Evolutionary conservation across 1,140 invertebrate species (phyloP), one percentile per base, ranked within the genome.

Genomic region (Listronotus bonariensis): DNA sequence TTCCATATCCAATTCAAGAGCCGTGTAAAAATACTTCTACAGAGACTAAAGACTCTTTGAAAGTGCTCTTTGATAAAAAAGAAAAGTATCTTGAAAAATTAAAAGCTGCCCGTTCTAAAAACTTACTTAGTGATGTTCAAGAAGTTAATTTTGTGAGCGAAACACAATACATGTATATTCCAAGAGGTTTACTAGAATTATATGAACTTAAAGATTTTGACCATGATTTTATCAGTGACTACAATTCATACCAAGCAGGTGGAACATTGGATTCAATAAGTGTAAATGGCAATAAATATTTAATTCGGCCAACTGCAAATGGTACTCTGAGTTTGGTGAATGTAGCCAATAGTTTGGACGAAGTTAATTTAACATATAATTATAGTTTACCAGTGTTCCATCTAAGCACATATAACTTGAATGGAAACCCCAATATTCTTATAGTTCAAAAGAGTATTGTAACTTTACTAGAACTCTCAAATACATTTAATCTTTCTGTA

Each of bases 161-260:
- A 26, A 41, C 20, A 10, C 12, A 38, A 4, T 65, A 65, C 32
- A 45, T 51, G 8, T 41, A 46, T 32, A 57, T 65, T 34, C 63
- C 54, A 41, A 52, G 18, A 17, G 42, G 17, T 1, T 58, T 65
- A 31, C 17, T 65, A 18, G 40, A 58, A 20, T 14, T 65, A n/a
- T 65, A 65, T 31, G 26, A 58, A 14, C n/a, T 17, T 17, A 57
- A 32, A 26, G 36, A 65, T 31, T 17, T 32, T 18, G 43, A 48
- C 14, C n/a, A 18, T 18, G n/a, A 56, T 31, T 57, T 34, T 45
- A 15, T 3, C 6, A 20, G n/a, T 38, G 48, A 62, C 31, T 62
- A 49, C 14, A 62, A 62, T 41, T n/a, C 42, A 4, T 62, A 52
- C 31, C 53, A 52, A 48, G 48, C 51, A 43, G 31, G 52, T 40